These are phyloP conservation scores for Stenolophus ochropezus DNA, from an alignment of 2,888 invertebrate species.

Conservation along the genomic window DNA sequence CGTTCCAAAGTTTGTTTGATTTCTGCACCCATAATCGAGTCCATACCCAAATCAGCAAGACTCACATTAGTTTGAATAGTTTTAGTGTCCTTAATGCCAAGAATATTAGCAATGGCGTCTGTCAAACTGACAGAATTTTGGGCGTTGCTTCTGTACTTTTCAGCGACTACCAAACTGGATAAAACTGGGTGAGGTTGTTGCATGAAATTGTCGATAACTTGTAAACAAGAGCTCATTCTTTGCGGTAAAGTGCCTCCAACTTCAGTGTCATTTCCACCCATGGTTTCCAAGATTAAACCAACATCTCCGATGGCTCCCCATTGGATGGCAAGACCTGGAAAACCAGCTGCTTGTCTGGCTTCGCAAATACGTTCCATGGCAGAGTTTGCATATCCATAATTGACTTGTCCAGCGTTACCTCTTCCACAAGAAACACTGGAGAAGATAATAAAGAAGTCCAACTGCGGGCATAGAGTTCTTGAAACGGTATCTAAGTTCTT, in stretches of 20 bases:
- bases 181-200: slow-evolving; percentile 90
- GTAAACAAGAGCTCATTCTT: slow-evolving; percentile 93
- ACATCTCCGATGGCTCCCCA: slow-evolving; percentile 99
- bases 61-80: slow-evolving; percentile 85
- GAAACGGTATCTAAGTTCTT: slow-evolving; percentile 87
- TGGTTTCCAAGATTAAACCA: slow-evolving; percentile 91
- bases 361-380: slow-evolving; percentile 98
- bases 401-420: slow-evolving; percentile 96
- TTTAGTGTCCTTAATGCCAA: slow-evolving; percentile 90
- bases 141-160: slow-evolving; percentile 81
- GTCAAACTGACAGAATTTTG: slow-evolving; percentile 80
- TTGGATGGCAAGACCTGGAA: slow-evolving; percentile 93
- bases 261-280: slow-evolving; percentile 92
- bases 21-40: slow-evolving; percentile 99
- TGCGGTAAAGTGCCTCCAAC: slow-evolving; percentile 98
- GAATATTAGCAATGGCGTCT: slow-evolving; percentile 90
- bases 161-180: slow-evolving; percentile 90
- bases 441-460: slow-evolving; percentile 96
- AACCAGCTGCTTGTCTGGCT: slow-evolving; percentile 85
- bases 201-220: slow-evolving; percentile 91
- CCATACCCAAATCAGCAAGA: slow-evolving; percentile 97
- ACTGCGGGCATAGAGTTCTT: slow-evolving; percentile 83
- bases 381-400: slow-evolving; percentile 98
- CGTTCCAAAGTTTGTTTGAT: slow-evolving; percentile 97
- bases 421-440: slow-evolving; percentile 98